These are phyloP conservation scores for Cyprinella venusta DNA, from an alignment of 2,797 vertebrate genomes.

Conservation along the genomic window DNA sequence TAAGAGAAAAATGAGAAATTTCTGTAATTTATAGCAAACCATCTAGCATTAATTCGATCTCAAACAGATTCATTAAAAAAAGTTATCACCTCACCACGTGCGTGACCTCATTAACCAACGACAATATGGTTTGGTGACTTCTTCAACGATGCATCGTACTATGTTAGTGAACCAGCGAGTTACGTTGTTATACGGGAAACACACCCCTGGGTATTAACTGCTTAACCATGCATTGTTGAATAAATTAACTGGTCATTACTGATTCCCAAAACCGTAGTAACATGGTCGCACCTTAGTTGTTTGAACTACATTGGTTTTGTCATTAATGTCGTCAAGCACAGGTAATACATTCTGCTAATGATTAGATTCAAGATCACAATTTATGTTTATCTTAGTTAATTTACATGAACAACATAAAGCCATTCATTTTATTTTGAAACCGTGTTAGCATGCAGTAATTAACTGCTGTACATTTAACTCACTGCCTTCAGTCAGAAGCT, in stretches of 20 bases:
- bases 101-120: too few relatives aligned
- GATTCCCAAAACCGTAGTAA: not conserved
- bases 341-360: not conserved
- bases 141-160: too few relatives aligned
- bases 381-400: not conserved
- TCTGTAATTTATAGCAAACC: too few relatives aligned
- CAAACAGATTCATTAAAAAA: too few relatives aligned
- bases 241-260: not conserved
- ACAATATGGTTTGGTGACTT: too few relatives aligned
- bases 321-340: not conserved
- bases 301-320: not conserved
- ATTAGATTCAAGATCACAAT: not conserved
- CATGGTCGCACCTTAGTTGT: not conserved
- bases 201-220: not conserved
- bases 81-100: too few relatives aligned
- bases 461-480: not conserved
- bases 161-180: too few relatives aligned
- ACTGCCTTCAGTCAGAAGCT: not conserved
- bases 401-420: not conserved
- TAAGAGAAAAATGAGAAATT: too few relatives aligned
- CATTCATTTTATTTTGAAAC: not conserved
- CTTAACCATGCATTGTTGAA: not conserved
- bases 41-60: too few relatives aligned
- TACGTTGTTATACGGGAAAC: too few relatives aligned
- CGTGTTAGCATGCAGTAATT: not conserved